Conservation (phyloP, 2,888 invertebrate genomes). For the Acrobasis consociella region DNA sequence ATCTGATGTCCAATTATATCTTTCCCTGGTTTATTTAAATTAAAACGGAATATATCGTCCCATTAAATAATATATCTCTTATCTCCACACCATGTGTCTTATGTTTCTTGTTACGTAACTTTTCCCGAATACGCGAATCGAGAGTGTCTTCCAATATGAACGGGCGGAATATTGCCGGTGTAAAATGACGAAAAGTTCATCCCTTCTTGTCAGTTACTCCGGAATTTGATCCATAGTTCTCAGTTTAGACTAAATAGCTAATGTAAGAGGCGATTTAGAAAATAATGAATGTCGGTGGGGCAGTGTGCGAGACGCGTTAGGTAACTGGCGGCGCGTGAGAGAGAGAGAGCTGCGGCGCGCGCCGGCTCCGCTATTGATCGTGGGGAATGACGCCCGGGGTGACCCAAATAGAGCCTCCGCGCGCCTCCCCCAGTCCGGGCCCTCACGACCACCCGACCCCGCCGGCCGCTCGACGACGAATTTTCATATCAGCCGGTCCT, state of each 20-base stretch:
- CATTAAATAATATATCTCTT: not conserved
- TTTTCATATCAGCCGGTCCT: conserved; percentile 79
- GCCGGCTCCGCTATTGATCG: conserved; percentile 78
- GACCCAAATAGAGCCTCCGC: conserved; percentile 82
- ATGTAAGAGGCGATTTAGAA: conserved; percentile 61
- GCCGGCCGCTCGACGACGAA: conserved; percentile 71
- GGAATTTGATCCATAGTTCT: conserved; percentile 38
- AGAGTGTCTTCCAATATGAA: not conserved
- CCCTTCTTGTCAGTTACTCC: not conserved
- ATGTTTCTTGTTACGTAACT: conserved; percentile 54
- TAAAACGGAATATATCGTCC: not conserved
- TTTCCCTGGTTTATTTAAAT: not conserved
- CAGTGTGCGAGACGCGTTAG: conserved; percentile 75
- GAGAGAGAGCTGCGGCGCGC: conserved; percentile 72
- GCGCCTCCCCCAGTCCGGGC: conserved; percentile 58
- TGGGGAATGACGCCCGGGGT: conserved; percentile 80
- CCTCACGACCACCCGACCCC: conserved; percentile 52
- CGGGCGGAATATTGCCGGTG: not conserved
- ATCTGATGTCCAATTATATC: not conserved
- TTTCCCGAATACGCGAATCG: conserved; percentile 12
- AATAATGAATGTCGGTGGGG: conserved; percentile 74
- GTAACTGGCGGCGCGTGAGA: conserved; percentile 69
- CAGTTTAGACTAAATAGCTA: conserved; percentile 54
- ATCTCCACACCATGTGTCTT: conserved; percentile 32
- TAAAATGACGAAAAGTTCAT: not conserved